phyloP scores from a whole-genome alignment of 2,113 vertebrate genomes.

The Rhinichthys klamathensis region DNA sequence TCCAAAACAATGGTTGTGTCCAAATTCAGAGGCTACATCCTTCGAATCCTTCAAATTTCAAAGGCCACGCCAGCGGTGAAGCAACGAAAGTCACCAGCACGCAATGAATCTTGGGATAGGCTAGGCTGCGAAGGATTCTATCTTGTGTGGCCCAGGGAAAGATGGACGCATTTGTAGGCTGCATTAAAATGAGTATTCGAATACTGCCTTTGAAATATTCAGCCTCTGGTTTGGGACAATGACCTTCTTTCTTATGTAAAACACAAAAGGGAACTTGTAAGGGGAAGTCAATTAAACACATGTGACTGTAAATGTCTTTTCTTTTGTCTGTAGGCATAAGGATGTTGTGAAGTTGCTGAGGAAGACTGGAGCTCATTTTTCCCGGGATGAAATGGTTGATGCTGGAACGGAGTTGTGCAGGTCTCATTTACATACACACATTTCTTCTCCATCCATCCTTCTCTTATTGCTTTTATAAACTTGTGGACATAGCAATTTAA shows the following conservation, averaged over 20 bases:
- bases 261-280: background rate
- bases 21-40: no score
- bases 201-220: no score
- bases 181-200: no score
- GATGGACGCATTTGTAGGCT: no score
- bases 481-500: background rate
- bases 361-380: conserved; percentile 86
- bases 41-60: no score
- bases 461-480: background rate
- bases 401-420: conserved; percentile 85
- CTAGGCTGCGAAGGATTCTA: no score
- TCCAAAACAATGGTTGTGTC: background rate
- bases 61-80: no score
- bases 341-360: conserved; percentile 82
- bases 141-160: no score
- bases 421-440: conserved; percentile 69
- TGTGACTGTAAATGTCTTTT: background rate
- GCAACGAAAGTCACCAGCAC: no score
- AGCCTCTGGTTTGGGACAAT: background rate
- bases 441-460: background rate
- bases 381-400: conserved; percentile 80
- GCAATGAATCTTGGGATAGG: no score
- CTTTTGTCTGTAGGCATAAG: conserved; percentile 73
- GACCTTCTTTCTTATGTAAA: background rate
- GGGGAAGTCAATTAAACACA: background rate